Conservation (phyloP, 2,113 vertebrate genomes). For the Salvator merianae region DNA sequence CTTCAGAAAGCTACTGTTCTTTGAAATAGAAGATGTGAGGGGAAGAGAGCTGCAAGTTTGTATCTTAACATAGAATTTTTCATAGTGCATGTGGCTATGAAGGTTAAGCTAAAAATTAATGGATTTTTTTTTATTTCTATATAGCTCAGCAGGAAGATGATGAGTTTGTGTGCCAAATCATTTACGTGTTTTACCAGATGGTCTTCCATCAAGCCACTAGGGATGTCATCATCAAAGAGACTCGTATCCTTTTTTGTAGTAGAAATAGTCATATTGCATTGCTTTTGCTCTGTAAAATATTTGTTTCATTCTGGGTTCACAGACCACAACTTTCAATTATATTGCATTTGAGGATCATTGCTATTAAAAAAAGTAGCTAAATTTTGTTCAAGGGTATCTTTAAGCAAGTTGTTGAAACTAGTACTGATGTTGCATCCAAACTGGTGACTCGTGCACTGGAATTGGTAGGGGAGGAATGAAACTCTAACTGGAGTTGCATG, state of each 20-base stretch:
- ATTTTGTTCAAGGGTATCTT: no score
- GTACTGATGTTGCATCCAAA: not conserved
- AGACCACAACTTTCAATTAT: not conserved
- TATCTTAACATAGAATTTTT: no score
- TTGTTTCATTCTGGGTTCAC: not conserved
- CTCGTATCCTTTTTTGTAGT: conserved; percentile 87
- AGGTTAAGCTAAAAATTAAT: no score
- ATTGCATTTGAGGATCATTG: not conserved
- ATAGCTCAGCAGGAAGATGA: conserved; percentile 95
- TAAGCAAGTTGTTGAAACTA: no score
- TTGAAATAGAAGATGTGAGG: no score
- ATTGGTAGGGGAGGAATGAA: not conserved
- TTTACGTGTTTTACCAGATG: conserved; percentile 99
- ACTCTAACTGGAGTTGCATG: no score
- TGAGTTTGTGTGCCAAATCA: conserved; percentile 98
- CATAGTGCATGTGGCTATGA: no score
- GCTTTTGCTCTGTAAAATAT: conserved; percentile 7
- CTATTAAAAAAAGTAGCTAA: no score
- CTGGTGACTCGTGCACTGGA: not conserved
- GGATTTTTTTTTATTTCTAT: conserved; percentile 3
- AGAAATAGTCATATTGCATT: not conserved
- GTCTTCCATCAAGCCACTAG: conserved; percentile 98
- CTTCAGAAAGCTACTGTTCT: no score
- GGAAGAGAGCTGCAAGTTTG: no score
- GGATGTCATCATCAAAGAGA: conserved; percentile 98